Evolutionary conservation across 2,113 vertebrate species (phyloP), one percentile per base, ranked within the genome.

Genomic region (Chloropsis hardwickii): DNA sequence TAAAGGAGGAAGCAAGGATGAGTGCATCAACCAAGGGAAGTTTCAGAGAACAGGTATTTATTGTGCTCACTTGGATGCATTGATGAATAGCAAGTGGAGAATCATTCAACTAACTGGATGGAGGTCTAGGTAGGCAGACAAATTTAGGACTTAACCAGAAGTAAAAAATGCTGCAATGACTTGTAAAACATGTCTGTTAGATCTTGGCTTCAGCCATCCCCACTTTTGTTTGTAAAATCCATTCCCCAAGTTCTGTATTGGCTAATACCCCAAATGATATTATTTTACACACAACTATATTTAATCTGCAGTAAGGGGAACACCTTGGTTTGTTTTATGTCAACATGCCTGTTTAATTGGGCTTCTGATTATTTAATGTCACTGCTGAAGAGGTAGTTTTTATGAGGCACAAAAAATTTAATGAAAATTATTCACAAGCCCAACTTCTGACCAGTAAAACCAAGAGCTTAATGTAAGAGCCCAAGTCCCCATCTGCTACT

Each of bases 361-460:
- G 50, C 77, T 95, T 90, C 82, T 95, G 95, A 93, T 97, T 96
- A 96, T 96, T 96, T 96, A 96, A 96, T 95, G 92, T 95, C 94
- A 92, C 80, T 86, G 80, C 72, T 81, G 80, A 85, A 94, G 88
- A 95, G 61, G 91, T 92, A 88, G 88, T 66, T 92, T 97, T 96
- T 96, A 94, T 92, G 92, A 95, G 92, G 69, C 76, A 96, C 82
- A 86, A 65, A 95, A 95, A 96, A 96, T 92, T 67, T 95, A 97
- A 97, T 97, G 96, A 96, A 94, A 97, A 97, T 97, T 97, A 96
- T 97, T 96, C 95, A 96, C 95, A 94, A 96, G 88, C 80, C 90
- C 69, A 96, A 96, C 88, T 96, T 96, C 94, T 93, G 82, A 96
- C 95, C 94, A 96, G 95, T 96, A 96, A 96, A 97, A 94, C 82